Conservation (phyloP, 2,797 vertebrate genomes). For the Aplochiton taeniatus region DNA sequence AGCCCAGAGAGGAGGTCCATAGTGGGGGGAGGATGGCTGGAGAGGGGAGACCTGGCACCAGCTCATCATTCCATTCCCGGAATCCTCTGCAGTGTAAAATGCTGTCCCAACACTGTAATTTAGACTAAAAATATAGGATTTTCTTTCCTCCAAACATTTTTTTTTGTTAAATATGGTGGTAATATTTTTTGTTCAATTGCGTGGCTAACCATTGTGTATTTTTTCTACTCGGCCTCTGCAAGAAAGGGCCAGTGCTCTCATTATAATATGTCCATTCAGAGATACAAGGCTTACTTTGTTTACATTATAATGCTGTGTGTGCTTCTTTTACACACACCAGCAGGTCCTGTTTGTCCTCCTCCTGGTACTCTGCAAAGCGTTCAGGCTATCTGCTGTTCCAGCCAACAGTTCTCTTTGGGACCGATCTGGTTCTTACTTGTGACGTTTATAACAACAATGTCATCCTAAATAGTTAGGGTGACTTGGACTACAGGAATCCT, state of each 20-base stretch:
- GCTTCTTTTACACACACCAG: too few species aligned
- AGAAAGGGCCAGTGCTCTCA: slow-evolving; percentile 74
- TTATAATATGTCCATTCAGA: slow-evolving; percentile 63
- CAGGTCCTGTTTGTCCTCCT: too few species aligned
- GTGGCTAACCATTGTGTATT: slow-evolving; percentile 79
- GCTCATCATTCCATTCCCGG: slow-evolving; percentile 81
- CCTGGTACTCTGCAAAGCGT: too few species aligned
- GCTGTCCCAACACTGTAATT: slow-evolving; percentile 85
- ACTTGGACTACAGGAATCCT: slow-evolving; percentile 34
- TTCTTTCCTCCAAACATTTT: slow-evolving; percentile 79
- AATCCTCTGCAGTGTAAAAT: slow-evolving; percentile 79
- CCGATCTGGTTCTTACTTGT: too few species aligned
- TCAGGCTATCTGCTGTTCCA: too few species aligned
- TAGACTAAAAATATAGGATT: slow-evolving; percentile 87
- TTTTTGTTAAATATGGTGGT: slow-evolving; percentile 75
- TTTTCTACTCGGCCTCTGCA: slow-evolving; percentile 75
- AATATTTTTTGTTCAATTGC: slow-evolving; percentile 71
- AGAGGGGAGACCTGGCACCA: slow-evolving; percentile 75
- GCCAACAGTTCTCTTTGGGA: too few species aligned
- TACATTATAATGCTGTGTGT: too few species aligned
- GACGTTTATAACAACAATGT: too few species aligned
- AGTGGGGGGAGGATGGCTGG: slow-evolving; percentile 65
- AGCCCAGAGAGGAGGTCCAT: too few species aligned
- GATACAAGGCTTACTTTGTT: slow-evolving; percentile 28
- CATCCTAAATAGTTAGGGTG: too few species aligned